Conservation (phyloP, 2,888 invertebrate species). For the Macaria liturata region DNA sequence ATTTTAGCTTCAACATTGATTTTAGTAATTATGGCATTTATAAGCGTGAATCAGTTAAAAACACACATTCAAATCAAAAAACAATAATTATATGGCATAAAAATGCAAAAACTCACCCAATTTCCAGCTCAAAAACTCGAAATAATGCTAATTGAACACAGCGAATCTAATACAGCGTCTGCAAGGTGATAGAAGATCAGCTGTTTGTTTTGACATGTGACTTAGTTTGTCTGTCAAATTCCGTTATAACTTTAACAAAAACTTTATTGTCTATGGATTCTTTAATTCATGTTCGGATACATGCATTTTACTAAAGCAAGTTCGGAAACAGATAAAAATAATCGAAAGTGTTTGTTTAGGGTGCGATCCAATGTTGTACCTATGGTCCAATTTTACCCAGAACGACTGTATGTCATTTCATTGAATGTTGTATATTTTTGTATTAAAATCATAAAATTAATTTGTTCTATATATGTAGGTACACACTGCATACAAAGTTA, state of each 20-base stretch:
- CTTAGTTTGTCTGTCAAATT: slow-evolving; percentile 14
- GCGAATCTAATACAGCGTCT: slow-evolving; percentile 9
- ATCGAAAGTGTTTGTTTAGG: slow-evolving; percentile 11
- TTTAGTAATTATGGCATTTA: slow-evolving; percentile 10
- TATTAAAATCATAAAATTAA: too few relatives aligned
- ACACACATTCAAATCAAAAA: slow-evolving; percentile 6
- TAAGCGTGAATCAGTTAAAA: slow-evolving; percentile 11
- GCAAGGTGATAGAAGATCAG: slow-evolving; percentile 14
- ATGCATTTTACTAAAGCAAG: slow-evolving; percentile 5
- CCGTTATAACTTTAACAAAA: too few relatives aligned
- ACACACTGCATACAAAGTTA: too few relatives aligned
- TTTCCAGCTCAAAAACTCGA: slow-evolving; percentile 14
- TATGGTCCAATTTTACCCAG: slow-evolving; percentile 12
- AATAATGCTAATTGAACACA: slow-evolving; percentile 15
- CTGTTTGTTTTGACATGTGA: slow-evolving; percentile 13
- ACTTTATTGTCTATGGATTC: slow-evolving; percentile 4
- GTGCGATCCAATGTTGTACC: slow-evolving; percentile 13
- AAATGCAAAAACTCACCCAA: slow-evolving; percentile 13
- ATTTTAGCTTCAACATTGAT: too few relatives aligned
- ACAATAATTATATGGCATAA: slow-evolving; percentile 15
- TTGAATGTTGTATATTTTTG: too few relatives aligned
- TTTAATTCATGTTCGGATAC: slow-evolving; percentile 7
- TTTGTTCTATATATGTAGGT: too few relatives aligned
- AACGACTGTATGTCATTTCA: slow-evolving; percentile 6
- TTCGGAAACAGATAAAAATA: slow-evolving; percentile 7